These are phyloP conservation scores for Stichodactyla helianthus DNA, from an alignment of 64 coral and sea anemone genomes.

Conservation along the genomic window DNA sequence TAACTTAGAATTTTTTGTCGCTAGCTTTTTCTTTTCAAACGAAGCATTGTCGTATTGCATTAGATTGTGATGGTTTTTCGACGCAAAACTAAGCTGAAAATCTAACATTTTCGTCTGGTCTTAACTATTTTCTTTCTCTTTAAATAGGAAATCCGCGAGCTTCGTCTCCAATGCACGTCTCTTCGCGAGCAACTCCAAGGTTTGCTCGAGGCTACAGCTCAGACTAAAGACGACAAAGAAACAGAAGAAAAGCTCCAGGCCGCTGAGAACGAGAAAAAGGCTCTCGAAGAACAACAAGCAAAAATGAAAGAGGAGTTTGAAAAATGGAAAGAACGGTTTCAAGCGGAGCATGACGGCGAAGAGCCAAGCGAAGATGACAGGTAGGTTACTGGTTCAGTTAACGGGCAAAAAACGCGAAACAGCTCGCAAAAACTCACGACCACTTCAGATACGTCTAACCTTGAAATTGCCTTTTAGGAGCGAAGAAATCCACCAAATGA, in stretches of 20 bases:
- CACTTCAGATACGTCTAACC: background rate
- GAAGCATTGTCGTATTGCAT: too few species aligned
- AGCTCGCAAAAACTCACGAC: background rate
- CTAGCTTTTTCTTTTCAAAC: too few species aligned
- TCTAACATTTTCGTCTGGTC: background rate
- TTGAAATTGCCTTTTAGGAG: constrained; percentile 26
- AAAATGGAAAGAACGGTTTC: constrained; percentile 66
- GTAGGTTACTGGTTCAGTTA: constrained; percentile 2
- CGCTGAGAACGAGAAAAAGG: constrained; percentile 83
- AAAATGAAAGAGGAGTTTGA: constrained; percentile 79
- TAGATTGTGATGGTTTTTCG: background rate
- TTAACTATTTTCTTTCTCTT: background rate
- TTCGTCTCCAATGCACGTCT: constrained; percentile 62
- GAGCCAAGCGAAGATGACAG: constrained; percentile 61
- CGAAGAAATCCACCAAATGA: constrained; percentile 78
- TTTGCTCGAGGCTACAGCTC: constrained; percentile 58
- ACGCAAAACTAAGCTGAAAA: background rate
- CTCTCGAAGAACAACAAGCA: constrained; percentile 33
- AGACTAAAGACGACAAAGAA: constrained; percentile 63
- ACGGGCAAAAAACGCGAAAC: background rate
- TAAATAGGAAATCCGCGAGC: constrained; percentile 73
- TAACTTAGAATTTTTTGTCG: too few species aligned
- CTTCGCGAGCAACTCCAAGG: constrained; percentile 82
- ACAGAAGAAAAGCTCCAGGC: constrained; percentile 84
- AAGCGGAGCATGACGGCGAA: constrained; percentile 64